phyloP scores from a whole-genome alignment of 2,888 invertebrate species.

The Odontocolon sp. region DNA sequence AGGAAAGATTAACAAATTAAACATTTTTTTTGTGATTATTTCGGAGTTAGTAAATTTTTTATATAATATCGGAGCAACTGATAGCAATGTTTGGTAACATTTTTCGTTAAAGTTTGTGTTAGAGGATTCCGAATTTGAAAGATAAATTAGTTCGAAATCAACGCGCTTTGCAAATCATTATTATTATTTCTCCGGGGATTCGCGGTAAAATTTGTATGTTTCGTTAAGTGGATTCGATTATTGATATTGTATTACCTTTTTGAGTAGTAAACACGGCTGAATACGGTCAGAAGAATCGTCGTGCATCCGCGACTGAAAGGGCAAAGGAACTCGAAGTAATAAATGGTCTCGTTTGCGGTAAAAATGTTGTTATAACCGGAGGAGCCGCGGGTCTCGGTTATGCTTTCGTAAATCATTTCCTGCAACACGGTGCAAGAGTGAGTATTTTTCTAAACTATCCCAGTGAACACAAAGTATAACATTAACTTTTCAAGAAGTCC shows the following conservation, averaged over 20 bases:
- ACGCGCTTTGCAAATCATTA: too few relatives aligned
- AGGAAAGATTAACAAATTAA: too few relatives aligned
- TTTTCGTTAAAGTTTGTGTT: too few relatives aligned
- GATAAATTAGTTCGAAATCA: too few relatives aligned
- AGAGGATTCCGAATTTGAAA: too few relatives aligned
- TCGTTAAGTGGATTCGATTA: neutral
- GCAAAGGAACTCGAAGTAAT: constrained; percentile 74
- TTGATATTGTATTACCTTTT: neutral
- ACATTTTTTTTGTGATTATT: too few relatives aligned
- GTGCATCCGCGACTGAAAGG: constrained; percentile 73
- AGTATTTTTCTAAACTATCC: constrained; percentile 50
- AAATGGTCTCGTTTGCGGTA: constrained; percentile 72
- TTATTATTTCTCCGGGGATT: neutral
- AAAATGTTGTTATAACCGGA: constrained; percentile 75
- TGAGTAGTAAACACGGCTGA: constrained; percentile 28
- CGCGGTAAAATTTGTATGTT: neutral
- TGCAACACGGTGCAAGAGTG: constrained; percentile 75
- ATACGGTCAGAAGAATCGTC: constrained; percentile 60
- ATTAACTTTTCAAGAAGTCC: too few relatives aligned
- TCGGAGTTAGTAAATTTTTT: too few relatives aligned
- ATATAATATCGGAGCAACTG: too few relatives aligned
- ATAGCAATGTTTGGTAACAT: too few relatives aligned
- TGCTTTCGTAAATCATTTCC: constrained; percentile 74
- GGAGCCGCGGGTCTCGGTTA: constrained; percentile 75
- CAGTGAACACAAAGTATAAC: neutral